These are phyloP conservation scores for Archips crataeganus DNA, from an alignment of 2,888 invertebrate genomes.

Conservation along the genomic window DNA sequence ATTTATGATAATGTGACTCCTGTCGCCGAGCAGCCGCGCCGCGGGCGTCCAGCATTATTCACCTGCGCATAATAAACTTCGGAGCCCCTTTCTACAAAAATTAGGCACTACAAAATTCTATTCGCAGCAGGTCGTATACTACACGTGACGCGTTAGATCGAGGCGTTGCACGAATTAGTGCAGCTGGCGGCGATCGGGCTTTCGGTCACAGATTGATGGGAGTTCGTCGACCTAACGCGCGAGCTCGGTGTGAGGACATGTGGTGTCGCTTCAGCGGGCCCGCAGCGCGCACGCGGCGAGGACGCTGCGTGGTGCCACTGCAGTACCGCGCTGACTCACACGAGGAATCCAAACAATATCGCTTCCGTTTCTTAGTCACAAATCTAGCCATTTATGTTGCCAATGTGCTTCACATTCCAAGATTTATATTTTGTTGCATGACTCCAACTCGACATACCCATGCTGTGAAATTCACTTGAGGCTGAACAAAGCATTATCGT, in stretches of 20 bases:
- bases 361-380: neutral
- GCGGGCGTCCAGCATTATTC: conserved; percentile 17
- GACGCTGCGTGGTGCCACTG: neutral
- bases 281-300: conserved; percentile 1
- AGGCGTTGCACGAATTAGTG: conserved; percentile 24
- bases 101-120: neutral
- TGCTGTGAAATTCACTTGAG: neutral
- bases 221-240: conserved; percentile 30
- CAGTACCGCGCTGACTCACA: conserved; percentile 1
- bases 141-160: neutral
- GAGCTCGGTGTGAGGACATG: neutral
- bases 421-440: neutral
- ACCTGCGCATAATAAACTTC: conserved; percentile 6
- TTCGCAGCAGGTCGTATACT: neutral
- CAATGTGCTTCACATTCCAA: conserved; percentile 18
- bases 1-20: conserved; percentile 30
- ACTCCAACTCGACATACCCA: neutral
- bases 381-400: neutral
- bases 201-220: conserved; percentile 33
- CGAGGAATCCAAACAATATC: conserved; percentile 23
- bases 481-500: neutral
- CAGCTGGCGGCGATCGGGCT: conserved; percentile 35
- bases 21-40: conserved; percentile 43
- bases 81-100: neutral
- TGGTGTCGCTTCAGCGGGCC: neutral